Conservation (phyloP, 2,797 vertebrate genomes). For the Anguilla pacifica region DNA sequence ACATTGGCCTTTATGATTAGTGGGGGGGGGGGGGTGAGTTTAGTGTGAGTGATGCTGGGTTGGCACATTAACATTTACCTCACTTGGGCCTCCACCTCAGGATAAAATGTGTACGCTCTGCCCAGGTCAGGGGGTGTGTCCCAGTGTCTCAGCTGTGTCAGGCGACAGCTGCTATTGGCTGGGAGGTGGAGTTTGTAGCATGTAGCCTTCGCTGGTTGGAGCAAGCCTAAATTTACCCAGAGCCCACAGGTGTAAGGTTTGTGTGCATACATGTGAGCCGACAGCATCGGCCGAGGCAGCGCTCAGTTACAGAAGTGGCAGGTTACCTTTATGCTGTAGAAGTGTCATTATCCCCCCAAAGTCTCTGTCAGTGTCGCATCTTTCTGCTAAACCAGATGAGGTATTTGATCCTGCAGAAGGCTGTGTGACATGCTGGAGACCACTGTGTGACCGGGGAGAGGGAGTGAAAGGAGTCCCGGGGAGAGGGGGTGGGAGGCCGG, state of each 20-base stretch:
- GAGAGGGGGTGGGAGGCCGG: background rate
- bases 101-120: background rate
- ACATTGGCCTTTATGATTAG: background rate
- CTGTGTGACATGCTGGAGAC: background rate
- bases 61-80: background rate
- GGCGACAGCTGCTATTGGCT: constrained; percentile 16
- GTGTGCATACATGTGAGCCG: constrained; percentile 5
- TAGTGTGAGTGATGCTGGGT: background rate
- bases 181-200: constrained; percentile 34
- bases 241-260: constrained; percentile 30
- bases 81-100: background rate
- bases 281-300: constrained; percentile 16
- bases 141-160: background rate
- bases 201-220: constrained; percentile 42
- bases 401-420: background rate
- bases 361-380: background rate
- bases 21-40: background rate
- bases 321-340: constrained; percentile 28
- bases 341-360: constrained; percentile 9
- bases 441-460: background rate
- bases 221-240: constrained; percentile 34
- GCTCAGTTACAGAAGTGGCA: constrained; percentile 32
- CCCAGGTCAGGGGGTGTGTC: background rate
- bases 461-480: constrained; percentile 24
- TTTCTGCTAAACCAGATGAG: background rate